Base-by-base conservation (phyloP, 2,797 vertebrate genomes). In the Melanotaenia trifasciata region DNA sequence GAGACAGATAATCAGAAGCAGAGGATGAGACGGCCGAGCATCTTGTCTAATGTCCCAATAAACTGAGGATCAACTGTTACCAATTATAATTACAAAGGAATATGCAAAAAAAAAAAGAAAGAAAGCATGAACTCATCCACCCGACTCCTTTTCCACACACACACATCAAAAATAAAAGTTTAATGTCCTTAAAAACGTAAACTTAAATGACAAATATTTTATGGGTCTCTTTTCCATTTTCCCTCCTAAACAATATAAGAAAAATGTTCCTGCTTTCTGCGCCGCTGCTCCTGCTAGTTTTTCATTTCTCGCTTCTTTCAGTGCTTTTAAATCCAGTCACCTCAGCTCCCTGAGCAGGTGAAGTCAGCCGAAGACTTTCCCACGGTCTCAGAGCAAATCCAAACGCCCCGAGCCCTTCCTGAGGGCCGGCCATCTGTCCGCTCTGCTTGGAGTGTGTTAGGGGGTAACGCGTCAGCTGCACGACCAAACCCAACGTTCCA, bases 361-460 rank as follows among this genome's bases (percentile, higher is more conserved):
- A 95, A 95, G 89, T 94, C 92, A 93, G 92, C 90, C 93, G 86
- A 86, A 94, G 93, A 92, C 92, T 94, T 95, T 95, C 95, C 94
- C 95, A 95, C 94, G 94, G 93, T 95, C 94, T 90, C 80, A 83
- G 89, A 90, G 92, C 89, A 94, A 93, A 94, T 93, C 93, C 91
- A 85, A 86, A 81, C 81, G 91, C 93, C 90, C 94, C 89, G 64
- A 94, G 92, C 93, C 88, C 90, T 92, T 92, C 90, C 91, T 88
- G 88, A 91, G 92, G 93, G 92, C 88, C 90, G 84, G 91, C 94
- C 94, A 95, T 95, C 95, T 95, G 95, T 94, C 93, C 89, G 82
- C 74, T 92, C 90, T 94, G 91, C 94, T 93, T 94, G 93, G 90
- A 92, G 91, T 90, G 88, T 90, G 92, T 86, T 87, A 79, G 89